Conservation (phyloP, 35 echinoderm and acorn worm species). For the Apostichopus japonicus region DNA sequence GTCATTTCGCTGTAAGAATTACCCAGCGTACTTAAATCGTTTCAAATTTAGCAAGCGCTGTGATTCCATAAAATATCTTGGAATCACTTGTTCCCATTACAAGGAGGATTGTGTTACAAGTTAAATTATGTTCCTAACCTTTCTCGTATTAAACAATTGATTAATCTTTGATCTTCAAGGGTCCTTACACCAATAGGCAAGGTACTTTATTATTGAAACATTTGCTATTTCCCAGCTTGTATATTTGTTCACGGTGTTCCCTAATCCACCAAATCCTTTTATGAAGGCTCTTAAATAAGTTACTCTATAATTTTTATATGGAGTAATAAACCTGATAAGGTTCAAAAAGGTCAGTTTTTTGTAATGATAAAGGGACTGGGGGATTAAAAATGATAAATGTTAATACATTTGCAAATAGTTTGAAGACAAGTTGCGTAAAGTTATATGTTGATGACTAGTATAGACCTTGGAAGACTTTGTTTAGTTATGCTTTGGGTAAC, state of each 20-base stretch:
- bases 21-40: background rate
- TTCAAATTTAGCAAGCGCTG: background rate
- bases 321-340: background rate
- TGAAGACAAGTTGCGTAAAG: background rate
- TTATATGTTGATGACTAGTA: background rate
- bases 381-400: background rate
- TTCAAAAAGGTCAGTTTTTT: background rate
- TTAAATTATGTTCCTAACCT: background rate
- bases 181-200: background rate
- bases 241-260: background rate
- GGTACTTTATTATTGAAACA: background rate
- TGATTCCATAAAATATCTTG: background rate
- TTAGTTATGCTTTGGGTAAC: background rate
- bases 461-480: background rate
- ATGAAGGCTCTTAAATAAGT: background rate
- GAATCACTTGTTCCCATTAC: background rate
- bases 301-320: background rate
- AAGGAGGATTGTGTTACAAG: background rate
- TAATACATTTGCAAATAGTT: background rate
- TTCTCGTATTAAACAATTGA: too few species aligned
- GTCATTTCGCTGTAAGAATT: background rate
- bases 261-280: background rate
- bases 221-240: background rate
- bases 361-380: background rate
- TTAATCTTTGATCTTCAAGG: background rate